These are phyloP conservation scores for Eidolon helvum DNA, from an alignment of 2,113 vertebrate species.

Conservation along the genomic window DNA sequence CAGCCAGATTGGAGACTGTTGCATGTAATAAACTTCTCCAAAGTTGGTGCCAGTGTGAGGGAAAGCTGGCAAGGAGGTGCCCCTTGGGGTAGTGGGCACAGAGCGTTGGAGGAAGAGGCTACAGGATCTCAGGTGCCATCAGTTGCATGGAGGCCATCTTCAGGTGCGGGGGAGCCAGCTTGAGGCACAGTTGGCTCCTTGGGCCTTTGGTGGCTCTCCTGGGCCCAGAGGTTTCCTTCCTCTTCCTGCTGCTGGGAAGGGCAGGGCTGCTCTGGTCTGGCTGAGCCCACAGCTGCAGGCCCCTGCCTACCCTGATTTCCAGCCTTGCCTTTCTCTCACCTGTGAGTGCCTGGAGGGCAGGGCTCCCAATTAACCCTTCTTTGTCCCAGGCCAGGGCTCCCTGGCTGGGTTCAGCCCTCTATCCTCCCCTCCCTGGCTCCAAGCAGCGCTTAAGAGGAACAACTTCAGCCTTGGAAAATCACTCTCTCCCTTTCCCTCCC, in stretches of 20 bases:
- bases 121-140: neutral
- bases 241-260: neutral
- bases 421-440: neutral
- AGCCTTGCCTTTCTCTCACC: neutral
- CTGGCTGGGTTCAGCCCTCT: neutral
- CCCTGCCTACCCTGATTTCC: neutral
- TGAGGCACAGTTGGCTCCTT: neutral
- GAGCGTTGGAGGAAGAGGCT: neutral
- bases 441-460: neutral
- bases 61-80: neutral
- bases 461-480: constrained; percentile 13
- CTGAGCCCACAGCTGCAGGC: neutral
- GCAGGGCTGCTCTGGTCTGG: neutral
- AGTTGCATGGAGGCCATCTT: neutral
- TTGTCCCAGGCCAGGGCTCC: neutral
- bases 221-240: neutral
- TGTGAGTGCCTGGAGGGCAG: neutral
- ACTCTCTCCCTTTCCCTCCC: neutral
- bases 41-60: neutral
- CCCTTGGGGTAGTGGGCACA: neutral
- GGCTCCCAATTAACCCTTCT: neutral
- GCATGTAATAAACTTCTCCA: neutral
- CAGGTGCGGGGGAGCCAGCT: neutral
- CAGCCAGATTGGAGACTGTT: neutral
- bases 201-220: neutral